Conservation (phyloP, 1,140 invertebrate genomes). For the Hyles vespertilio region DNA sequence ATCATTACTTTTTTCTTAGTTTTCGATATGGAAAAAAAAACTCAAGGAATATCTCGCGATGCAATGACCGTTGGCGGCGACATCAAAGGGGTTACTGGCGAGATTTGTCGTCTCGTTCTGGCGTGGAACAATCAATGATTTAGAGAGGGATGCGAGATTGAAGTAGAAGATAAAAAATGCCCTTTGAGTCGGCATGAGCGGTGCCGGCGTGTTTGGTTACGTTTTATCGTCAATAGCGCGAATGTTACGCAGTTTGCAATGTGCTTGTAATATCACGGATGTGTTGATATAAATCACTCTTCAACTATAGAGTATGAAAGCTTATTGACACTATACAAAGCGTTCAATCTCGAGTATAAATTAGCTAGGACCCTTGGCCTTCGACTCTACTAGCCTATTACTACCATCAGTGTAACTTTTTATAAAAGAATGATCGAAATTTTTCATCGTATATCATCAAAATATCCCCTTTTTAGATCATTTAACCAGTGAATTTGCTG, state of each 20-base stretch:
- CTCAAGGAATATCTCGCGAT: slow-evolving; percentile 35
- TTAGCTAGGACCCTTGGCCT: no score
- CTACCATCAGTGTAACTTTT: no score
- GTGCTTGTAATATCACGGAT: not conserved
- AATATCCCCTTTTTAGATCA: no score
- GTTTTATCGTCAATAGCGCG: slow-evolving; percentile 23
- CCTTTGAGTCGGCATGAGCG: slow-evolving; percentile 35
- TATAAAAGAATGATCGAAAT: no score
- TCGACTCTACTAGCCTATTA: no score
- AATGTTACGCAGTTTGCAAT: slow-evolving; percentile 16
- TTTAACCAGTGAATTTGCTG: no score
- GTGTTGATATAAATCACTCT: not conserved
- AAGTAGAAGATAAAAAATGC: slow-evolving; percentile 43
- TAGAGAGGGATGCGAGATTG: slow-evolving; percentile 25
- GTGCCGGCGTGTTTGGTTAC: slow-evolving; percentile 15
- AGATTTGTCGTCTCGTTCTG: slow-evolving; percentile 30
- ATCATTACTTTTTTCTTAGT: slow-evolving; percentile 57
- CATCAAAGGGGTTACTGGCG: slow-evolving; percentile 51
- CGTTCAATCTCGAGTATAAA: no score
- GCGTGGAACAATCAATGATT: not conserved
- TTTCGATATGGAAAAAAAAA: slow-evolving; percentile 59
- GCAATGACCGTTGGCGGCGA: slow-evolving; percentile 53
- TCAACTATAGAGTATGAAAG: no score
- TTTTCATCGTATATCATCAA: no score
- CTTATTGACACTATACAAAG: no score